These are phyloP conservation scores for Akabosia matsudoensis DNA, from an alignment of 1,140 invertebrate genomes.

Conservation along the genomic window DNA sequence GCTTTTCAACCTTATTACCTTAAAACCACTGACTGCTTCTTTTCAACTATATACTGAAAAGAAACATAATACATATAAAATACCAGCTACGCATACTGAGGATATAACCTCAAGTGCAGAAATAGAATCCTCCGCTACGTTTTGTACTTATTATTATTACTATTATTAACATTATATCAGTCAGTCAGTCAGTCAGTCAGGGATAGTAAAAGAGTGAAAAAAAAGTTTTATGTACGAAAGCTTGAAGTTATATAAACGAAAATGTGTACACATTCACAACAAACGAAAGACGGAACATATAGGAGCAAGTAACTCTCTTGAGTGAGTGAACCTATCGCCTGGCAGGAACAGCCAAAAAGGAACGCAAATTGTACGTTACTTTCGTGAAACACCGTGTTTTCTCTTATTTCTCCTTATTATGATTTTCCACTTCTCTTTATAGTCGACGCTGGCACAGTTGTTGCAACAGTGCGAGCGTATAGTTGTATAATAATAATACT, in stretches of 20 bases:
- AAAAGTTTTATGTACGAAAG: background rate
- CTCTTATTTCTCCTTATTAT: constrained; percentile 16
- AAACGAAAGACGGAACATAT: background rate
- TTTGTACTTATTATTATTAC: constrained; percentile 9
- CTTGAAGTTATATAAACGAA: background rate
- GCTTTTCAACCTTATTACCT: constrained; percentile 11
- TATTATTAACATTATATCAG: constrained; percentile 10
- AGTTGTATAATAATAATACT: background rate
- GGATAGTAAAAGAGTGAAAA: constrained; percentile 1
- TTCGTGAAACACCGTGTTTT: constrained; percentile 7
- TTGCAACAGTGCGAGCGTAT: background rate
- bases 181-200: constrained; percentile 18
- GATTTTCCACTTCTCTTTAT: background rate
- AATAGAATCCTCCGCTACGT: background rate
- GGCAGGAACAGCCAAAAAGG: background rate
- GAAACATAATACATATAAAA: background rate
- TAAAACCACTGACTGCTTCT: constrained; percentile 10
- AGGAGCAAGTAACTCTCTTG: background rate
- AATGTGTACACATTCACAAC: background rate
- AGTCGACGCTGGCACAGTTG: background rate
- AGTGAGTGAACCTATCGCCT: background rate
- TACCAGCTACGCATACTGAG: background rate
- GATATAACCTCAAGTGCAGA: background rate
- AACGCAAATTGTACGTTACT: constrained; percentile 1
- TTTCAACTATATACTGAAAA: background rate